Conservation (phyloP, 64 coral and sea anemone species). For the Montipora foliosa region DNA sequence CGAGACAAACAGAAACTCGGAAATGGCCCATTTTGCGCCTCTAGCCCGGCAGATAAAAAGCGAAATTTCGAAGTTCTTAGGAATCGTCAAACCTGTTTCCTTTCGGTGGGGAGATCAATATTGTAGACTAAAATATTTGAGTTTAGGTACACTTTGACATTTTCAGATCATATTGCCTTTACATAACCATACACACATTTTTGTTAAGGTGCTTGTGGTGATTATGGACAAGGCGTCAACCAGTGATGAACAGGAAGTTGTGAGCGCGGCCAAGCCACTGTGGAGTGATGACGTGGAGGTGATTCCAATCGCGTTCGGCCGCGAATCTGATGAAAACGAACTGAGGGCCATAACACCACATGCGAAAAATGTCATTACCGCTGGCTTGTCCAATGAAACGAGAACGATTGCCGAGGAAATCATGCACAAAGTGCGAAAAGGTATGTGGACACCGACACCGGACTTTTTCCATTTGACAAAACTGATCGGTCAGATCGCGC, state of each 20-base stretch:
- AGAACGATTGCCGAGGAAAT: constrained; percentile 48
- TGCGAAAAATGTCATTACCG: constrained; percentile 59
- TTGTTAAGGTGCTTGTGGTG: constrained; percentile 77
- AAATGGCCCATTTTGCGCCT: too few relatives aligned
- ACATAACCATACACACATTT: background rate
- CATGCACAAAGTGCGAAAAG: constrained; percentile 78
- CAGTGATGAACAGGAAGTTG: constrained; percentile 60
- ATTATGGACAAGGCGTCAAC: constrained; percentile 86
- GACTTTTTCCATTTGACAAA: background rate
- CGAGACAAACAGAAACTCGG: too few relatives aligned
- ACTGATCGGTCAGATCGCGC: too few relatives aligned
- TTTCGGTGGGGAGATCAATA: too few relatives aligned
- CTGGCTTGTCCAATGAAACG: constrained; percentile 37
- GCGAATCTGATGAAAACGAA: constrained; percentile 51
- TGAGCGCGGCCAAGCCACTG: constrained; percentile 42
- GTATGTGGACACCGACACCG: background rate
- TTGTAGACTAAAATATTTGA: too few relatives aligned
- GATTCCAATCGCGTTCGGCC: constrained; percentile 68
- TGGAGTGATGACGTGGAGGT: constrained; percentile 65
- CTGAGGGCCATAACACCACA: constrained; percentile 60
- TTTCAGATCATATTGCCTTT: too few relatives aligned
- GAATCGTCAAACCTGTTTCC: too few relatives aligned
- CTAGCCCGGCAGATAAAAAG: too few relatives aligned
- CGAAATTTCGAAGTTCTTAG: too few relatives aligned
- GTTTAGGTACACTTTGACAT: too few relatives aligned